A percentile compares a stretch with the other conserved stretches of the same genome.
Evolutionary conservation across 2,888 invertebrate genomes (phyloP).

Genomic region (Zaprionus lineosus): DNA sequence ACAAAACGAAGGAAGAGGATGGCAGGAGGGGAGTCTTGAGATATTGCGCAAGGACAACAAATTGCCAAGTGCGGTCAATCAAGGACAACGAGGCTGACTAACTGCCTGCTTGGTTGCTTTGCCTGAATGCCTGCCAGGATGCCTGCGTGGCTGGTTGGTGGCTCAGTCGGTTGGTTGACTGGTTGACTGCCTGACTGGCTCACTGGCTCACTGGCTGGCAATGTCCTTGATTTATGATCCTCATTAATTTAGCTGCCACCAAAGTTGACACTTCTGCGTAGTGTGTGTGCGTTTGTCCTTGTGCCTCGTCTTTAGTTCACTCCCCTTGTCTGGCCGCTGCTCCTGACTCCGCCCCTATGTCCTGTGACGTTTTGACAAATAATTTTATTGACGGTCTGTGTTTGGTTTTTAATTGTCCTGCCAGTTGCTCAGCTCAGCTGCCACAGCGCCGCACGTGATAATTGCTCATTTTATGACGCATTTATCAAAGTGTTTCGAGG

Average conservation of each 20-base stretch:
- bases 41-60: constrained; percentile 21
- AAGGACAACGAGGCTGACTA: constrained; percentile 59
- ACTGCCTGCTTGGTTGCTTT: not conserved
- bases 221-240: constrained; percentile 74
- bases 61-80: constrained; percentile 74
- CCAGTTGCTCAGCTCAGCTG: constrained; percentile 38
- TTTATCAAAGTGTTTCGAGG: constrained; percentile 69
- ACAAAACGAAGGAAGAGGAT: constrained; percentile 28
- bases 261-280: constrained; percentile 69
- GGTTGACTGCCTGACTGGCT: constrained; percentile 12
- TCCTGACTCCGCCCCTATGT: constrained; percentile 17
- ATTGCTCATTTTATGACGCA: constrained; percentile 78
- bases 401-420: constrained; percentile 76
- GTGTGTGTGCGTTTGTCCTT: too few relatives aligned
- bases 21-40: constrained; percentile 14
- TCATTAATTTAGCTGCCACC: constrained; percentile 71
- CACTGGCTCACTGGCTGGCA: constrained; percentile 29
- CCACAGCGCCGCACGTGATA: constrained; percentile 70
- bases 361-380: constrained; percentile 78
- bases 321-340: constrained; percentile 40
- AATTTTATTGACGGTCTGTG: constrained; percentile 77
- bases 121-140: too few relatives aligned
- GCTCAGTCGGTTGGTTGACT: too few relatives aligned
- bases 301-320: constrained; percentile 18
- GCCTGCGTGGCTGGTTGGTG: too few relatives aligned